Conservation (phyloP, 2,797 vertebrate species). For the Synanceia verrucosa region DNA sequence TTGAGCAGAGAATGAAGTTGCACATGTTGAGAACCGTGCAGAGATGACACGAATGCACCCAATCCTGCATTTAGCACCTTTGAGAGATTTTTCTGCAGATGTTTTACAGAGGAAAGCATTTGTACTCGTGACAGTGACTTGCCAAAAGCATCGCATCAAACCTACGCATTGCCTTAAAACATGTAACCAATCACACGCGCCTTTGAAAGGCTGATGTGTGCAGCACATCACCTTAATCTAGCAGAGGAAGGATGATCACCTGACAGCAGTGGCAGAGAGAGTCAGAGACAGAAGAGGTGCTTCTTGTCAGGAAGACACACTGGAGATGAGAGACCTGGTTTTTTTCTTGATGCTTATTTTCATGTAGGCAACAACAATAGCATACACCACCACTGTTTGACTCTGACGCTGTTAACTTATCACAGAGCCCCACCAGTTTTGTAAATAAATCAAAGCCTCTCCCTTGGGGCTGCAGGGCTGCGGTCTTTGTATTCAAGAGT, state of each 20-base stretch:
- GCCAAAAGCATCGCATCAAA: conserved; percentile 53
- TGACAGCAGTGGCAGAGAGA: conserved; percentile 41
- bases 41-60: too few relatives aligned
- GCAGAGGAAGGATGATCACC: conserved; percentile 47
- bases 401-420: conserved; percentile 42
- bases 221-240: conserved; percentile 46
- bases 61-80: too few relatives aligned
- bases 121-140: conserved; percentile 42
- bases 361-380: conserved; percentile 51
- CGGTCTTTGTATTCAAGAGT: conserved; percentile 60
- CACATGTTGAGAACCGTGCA: too few relatives aligned
- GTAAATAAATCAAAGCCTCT: conserved; percentile 72
- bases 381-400: conserved; percentile 42
- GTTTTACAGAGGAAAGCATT: conserved; percentile 24
- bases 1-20: too few relatives aligned
- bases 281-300: conserved; percentile 61
- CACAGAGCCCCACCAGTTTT: conserved; percentile 55
- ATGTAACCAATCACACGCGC: conserved; percentile 37
- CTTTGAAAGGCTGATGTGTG: conserved; percentile 42
- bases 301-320: conserved; percentile 48
- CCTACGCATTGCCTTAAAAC: conserved; percentile 46
- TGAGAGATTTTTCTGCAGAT: conserved; percentile 18
- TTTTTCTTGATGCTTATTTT: conserved; percentile 49
- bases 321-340: conserved; percentile 43
- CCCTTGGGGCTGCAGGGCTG: conserved; percentile 48